Conservation (phyloP, 2,888 invertebrate species). For the Orthosia cruda region DNA sequence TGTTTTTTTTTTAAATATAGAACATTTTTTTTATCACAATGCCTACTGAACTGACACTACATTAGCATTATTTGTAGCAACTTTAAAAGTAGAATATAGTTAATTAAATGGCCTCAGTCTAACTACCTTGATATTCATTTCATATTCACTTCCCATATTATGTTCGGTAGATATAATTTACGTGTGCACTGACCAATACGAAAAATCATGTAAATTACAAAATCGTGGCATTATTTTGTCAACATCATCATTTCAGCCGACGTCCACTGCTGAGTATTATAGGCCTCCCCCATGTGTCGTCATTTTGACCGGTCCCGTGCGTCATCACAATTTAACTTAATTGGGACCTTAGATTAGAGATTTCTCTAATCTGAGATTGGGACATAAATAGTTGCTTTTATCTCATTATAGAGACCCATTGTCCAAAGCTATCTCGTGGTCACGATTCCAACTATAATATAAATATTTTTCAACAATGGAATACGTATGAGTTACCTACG, state of each 20-base stretch:
- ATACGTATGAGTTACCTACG: neutral
- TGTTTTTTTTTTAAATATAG: neutral
- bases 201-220: neutral
- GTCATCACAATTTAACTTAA: neutral
- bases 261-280: too few species aligned
- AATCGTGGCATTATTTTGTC: neutral
- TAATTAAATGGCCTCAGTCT: constrained; percentile 6
- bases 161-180: too few species aligned
- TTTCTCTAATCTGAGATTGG: too few species aligned
- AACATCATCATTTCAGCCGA: too few species aligned
- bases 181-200: neutral
- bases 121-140: constrained; percentile 22
- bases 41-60: neutral
- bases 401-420: neutral
- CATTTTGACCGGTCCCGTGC: too few species aligned
- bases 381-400: neutral
- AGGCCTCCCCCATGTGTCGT: too few species aligned
- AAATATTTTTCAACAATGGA: constrained; percentile 18
- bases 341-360: neutral
- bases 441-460: constrained; percentile 26
- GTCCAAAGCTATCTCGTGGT: constrained; percentile 13
- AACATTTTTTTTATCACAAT: neutral
- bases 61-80: neutral
- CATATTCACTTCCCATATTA: neutral
- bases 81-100: neutral